phyloP scores from a whole-genome alignment of 2,888 invertebrate genomes.

The Dryadula phaetusa region DNA sequence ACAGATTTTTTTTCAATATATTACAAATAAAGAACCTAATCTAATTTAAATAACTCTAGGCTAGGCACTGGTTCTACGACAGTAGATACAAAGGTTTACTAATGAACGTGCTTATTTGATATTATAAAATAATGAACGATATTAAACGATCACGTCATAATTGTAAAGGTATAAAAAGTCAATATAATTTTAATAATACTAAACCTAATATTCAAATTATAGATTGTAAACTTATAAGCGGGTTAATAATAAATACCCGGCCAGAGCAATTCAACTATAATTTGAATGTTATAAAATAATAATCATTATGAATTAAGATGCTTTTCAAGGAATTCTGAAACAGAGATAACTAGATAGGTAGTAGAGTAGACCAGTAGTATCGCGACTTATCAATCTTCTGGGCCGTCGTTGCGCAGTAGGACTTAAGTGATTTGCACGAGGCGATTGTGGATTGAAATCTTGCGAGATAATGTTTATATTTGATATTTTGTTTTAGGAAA shows the following conservation, averaged over 20 bases:
- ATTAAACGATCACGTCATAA: conserved; percentile 36
- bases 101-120: not conserved
- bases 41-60: not conserved
- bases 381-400: not conserved
- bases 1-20: too few relatives aligned
- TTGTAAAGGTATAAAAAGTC: conserved; percentile 31
- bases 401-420: not conserved
- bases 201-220: conserved; percentile 62
- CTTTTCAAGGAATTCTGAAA: conserved; percentile 15
- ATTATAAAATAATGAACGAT: conserved; percentile 18
- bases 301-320: conserved; percentile 62
- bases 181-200: conserved; percentile 40
- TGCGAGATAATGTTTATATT: too few relatives aligned
- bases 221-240: conserved; percentile 66
- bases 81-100: not conserved
- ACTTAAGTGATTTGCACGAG: not conserved
- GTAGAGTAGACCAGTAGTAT: not conserved
- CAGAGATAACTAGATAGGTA: not conserved
- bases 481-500: too few relatives aligned
- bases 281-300: conserved; percentile 62
- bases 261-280: conserved; percentile 56
- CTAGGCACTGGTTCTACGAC: not conserved
- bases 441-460: too few relatives aligned
- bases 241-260: conserved; percentile 58
- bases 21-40: too few relatives aligned